Percentiles rank a stretch among this genome's conserved stretches.
phyloP scores from a whole-genome alignment of 2,797 vertebrate genomes.

The Pseudochromis fuscus region DNA sequence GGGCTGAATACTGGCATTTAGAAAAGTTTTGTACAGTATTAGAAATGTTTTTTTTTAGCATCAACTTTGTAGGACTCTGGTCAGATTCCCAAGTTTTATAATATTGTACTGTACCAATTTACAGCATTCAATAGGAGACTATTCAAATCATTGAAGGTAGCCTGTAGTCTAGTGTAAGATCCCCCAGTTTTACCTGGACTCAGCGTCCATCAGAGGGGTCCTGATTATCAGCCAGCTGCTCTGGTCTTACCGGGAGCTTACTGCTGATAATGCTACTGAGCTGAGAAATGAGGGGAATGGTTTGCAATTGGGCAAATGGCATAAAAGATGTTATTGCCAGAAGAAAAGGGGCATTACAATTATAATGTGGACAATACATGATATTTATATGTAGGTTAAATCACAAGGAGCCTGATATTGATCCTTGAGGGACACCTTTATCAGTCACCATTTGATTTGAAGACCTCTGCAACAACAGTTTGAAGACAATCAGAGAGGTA shows the following conservation, averaged over 20 bases:
- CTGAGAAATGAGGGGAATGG: too few species aligned
- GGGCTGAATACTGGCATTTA: background rate
- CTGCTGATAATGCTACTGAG: too few species aligned
- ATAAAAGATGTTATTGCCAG: background rate
- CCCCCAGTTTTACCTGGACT: too few species aligned
- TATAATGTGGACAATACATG: background rate
- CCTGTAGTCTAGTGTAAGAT: too few species aligned
- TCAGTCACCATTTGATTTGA: background rate
- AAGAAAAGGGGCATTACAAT: too few species aligned
- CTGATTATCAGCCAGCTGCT: too few species aligned
- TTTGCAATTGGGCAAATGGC: background rate
- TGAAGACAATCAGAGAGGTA: background rate
- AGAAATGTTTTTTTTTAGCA: background rate
- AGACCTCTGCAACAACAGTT: background rate
- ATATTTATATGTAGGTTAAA: background rate
- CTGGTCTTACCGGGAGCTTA: too few species aligned
- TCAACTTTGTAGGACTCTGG: background rate
- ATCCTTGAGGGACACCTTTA: background rate
- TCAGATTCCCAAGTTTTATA: background rate
- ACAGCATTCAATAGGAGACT: background rate
- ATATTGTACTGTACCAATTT: background rate
- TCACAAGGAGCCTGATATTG: background rate
- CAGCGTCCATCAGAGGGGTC: too few species aligned
- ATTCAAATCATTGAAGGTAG: too few species aligned
- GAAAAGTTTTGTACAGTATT: background rate